Base-by-base conservation (phyloP, 1,140 invertebrate genomes). In the Luehdorfia chinensis region DNA sequence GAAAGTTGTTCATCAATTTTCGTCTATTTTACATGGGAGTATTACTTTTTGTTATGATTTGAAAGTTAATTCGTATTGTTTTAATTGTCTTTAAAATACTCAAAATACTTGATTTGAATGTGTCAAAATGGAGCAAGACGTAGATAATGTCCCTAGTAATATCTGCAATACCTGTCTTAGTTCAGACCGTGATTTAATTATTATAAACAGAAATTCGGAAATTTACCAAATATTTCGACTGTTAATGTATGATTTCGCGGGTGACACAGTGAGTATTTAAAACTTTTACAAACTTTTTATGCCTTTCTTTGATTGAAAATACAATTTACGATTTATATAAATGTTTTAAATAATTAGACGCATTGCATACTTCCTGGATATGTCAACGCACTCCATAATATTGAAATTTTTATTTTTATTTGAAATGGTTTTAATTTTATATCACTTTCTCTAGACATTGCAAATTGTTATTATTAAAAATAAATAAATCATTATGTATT, bases 11-110 rank as follows among this genome's bases (percentile, higher is more conserved):
- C 61, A 68, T 59, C 48, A 66, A 81, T 70, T 75, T 84, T 85
- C 58, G 81, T 80, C 78, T 83, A 85, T 81, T 85, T 81, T 79
- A 85, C 74, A 85, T 85, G 78, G 78, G 66, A 80, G 81, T 83
- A 78, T 85, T 75, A 81, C 75, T 85, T 85, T 79, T 83, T 85
- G 81, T 85, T 81, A 61, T 83, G 78, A 67, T 79, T 74, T 67
- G 59, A 65, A 69, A 73, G 66, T 28, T 59, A 59, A 65, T 66
- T 49, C 55, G 33, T 62, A 55, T 47, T 65, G 57, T 52, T 66
- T 54, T 33, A 47, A 28, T 53, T 55, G 36, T 64, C 64, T 50
- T 50, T 18, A 48, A 45, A 55, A 32, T 62, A 61, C 52, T 47
- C 25, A 46, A 48, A 47, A 48, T 3, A 47, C 12, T 63, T 61